phyloP scores from a whole-genome alignment of 2,888 invertebrate genomes.

The Drosophila mettleri region DNA sequence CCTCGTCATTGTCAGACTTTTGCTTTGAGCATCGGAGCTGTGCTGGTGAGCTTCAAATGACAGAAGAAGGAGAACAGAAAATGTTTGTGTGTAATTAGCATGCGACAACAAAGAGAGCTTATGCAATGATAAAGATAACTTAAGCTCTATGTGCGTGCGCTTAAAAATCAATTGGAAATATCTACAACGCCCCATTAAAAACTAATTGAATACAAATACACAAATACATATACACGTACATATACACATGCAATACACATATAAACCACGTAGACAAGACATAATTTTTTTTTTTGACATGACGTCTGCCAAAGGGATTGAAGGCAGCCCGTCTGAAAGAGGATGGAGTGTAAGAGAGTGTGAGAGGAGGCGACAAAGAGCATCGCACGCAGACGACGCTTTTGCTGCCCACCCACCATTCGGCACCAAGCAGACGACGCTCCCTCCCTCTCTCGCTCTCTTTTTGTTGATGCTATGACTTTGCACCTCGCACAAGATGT shows the following conservation, averaged over 20 bases:
- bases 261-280: conserved; percentile 9
- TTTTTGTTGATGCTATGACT: conserved; percentile 53
- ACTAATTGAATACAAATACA: conserved; percentile 60
- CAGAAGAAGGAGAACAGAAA: conserved; percentile 10
- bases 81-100: conserved; percentile 50
- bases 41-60: conserved; percentile 16
- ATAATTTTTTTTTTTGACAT: conserved; percentile 60
- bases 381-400: conserved; percentile 22
- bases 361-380: conserved; percentile 10
- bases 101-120: conserved; percentile 32
- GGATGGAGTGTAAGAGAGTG: background rate
- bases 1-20: conserved; percentile 65
- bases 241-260: background rate
- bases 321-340: background rate
- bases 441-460: conserved; percentile 8
- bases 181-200: conserved; percentile 68
- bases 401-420: conserved; percentile 44
- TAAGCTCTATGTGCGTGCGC: conserved; percentile 53
- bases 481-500: conserved; percentile 55
- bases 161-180: conserved; percentile 76
- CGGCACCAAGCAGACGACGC: conserved; percentile 21
- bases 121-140: conserved; percentile 47
- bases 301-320: conserved; percentile 7
- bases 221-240: background rate
- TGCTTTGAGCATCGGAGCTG: conserved; percentile 34